Percentiles rank a stretch among this genome's conserved stretches.
Evolutionary conservation across 2,113 vertebrate species (phyloP).

Genomic region (Pluvialis apricaria): DNA sequence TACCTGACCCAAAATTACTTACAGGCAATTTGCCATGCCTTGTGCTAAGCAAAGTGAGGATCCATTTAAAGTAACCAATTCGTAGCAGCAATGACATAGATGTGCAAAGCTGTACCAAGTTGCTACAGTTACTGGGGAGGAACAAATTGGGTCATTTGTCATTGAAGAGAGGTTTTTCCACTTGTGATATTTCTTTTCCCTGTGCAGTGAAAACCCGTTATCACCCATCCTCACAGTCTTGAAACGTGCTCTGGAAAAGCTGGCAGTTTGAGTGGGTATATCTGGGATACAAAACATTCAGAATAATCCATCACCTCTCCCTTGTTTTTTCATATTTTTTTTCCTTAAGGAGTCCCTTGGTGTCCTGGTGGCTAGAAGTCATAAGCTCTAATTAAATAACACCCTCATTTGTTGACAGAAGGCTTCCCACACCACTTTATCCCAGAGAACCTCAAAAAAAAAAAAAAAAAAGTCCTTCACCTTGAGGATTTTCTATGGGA

Average conservation of each 20-base stretch:
- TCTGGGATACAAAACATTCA: not conserved
- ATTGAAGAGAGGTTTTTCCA: not conserved
- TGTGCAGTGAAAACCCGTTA: not conserved
- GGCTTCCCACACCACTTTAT: not conserved
- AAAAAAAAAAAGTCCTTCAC: not conserved
- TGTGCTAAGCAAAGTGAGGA: not conserved
- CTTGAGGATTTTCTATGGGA: not conserved
- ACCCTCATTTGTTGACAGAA: not conserved
- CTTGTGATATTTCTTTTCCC: not conserved
- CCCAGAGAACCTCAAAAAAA: not conserved
- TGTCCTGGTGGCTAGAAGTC: not conserved
- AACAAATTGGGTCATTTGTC: constrained; percentile 19
- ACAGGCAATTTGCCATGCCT: constrained; percentile 3
- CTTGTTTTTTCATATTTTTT: not conserved
- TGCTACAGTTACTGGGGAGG: not conserved
- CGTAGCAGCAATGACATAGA: not conserved
- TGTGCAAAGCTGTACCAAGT: not conserved
- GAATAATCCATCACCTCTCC: not conserved
- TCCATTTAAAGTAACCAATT: constrained; percentile 19
- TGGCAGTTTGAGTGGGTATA: not conserved
- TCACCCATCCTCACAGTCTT: not conserved
- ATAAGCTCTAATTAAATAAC: not conserved
- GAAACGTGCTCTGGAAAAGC: not conserved
- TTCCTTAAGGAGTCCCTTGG: not conserved
- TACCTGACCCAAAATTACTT: constrained; percentile 38